Conservation (phyloP, 2,113 vertebrate species). For the Cebidichthys violaceus region DNA sequence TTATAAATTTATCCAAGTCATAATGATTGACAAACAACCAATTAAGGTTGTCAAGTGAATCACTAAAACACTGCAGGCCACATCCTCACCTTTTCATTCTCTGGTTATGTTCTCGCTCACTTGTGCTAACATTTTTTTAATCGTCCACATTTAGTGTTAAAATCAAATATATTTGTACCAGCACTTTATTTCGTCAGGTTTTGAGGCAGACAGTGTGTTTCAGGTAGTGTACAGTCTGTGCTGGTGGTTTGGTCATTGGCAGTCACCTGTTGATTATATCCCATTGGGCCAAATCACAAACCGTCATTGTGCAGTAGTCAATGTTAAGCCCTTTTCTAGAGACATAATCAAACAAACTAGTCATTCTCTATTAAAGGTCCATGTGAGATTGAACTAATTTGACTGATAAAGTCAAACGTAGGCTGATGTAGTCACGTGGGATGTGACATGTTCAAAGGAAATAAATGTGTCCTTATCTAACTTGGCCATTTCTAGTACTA, state of each 20-base stretch:
- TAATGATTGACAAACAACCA: slow-evolving; percentile 75
- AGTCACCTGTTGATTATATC: slow-evolving; percentile 58
- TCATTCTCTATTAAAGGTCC: slow-evolving; percentile 53
- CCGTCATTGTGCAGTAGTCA: slow-evolving; percentile 54
- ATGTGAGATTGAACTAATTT: slow-evolving; percentile 61
- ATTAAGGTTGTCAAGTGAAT: slow-evolving; percentile 73
- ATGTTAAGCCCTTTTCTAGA: slow-evolving; percentile 43
- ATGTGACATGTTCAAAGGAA: slow-evolving; percentile 68
- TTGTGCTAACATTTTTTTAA: slow-evolving; percentile 63
- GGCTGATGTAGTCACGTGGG: slow-evolving; percentile 52
- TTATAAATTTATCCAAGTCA: slow-evolving; percentile 83
- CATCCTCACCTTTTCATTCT: slow-evolving; percentile 61
- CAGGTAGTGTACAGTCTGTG: slow-evolving; percentile 68
- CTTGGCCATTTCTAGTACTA: slow-evolving; percentile 67
- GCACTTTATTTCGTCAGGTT: slow-evolving; percentile 86
- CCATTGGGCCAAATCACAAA: slow-evolving; percentile 65
- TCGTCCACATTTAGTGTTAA: slow-evolving; percentile 81
- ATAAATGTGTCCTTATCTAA: slow-evolving; percentile 71
- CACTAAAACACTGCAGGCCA: slow-evolving; percentile 73
- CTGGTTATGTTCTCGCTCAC: slow-evolving; percentile 55
- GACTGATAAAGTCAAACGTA: slow-evolving; percentile 58
- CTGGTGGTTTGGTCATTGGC: slow-evolving; percentile 64
- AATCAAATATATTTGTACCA: slow-evolving; percentile 81
- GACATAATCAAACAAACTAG: slow-evolving; percentile 48
- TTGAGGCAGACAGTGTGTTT: slow-evolving; percentile 68